Evolutionary conservation across 2,113 vertebrate species (phyloP).

Genomic region (Ellobius talpinus): DNA sequence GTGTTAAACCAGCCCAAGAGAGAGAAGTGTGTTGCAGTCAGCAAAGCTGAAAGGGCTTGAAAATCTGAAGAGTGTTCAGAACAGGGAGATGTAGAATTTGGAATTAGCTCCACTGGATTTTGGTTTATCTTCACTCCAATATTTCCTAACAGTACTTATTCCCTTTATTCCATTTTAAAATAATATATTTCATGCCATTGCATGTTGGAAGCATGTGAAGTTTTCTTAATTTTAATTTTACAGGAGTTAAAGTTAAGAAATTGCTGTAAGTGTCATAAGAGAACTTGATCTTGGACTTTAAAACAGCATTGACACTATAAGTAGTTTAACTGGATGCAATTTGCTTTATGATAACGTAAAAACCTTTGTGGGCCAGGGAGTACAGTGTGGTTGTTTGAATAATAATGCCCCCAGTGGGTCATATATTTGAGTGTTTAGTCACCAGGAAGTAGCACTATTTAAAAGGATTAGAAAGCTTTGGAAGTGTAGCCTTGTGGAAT

Average conservation of each 20-base stretch:
- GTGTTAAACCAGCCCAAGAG: background rate
- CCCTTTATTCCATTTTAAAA: background rate
- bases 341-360: background rate
- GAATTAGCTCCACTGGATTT: background rate
- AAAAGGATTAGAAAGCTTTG: background rate
- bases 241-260: background rate
- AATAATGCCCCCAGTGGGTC: background rate
- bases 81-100: background rate
- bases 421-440: background rate
- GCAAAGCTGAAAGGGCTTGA: background rate
- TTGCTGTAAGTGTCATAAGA: background rate
- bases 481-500: background rate
- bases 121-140: background rate
- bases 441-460: background rate
- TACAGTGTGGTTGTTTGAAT: background rate
- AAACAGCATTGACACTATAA: background rate
- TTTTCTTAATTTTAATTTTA: background rate
- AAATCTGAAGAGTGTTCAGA: background rate
- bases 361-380: background rate
- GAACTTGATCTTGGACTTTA: background rate
- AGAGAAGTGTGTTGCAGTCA: background rate
- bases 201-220: background rate
- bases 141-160: background rate
- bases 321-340: background rate
- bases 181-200: background rate